phyloP scores from a whole-genome alignment of 2,797 vertebrate genomes.

The Odontamblyopus rebecca region DNA sequence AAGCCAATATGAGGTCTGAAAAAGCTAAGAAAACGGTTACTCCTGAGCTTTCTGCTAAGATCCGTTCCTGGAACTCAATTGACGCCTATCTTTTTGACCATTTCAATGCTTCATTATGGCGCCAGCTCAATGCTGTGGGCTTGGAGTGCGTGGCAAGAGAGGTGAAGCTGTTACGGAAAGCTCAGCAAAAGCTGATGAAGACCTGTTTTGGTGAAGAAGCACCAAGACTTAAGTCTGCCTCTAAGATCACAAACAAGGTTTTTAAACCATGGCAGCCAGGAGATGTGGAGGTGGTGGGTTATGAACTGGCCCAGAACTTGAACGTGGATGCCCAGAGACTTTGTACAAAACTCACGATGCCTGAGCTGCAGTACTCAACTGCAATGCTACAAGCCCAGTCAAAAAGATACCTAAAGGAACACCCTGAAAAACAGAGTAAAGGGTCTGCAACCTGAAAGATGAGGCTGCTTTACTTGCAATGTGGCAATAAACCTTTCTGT shows the following conservation, averaged over 20 bases:
- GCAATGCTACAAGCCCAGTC: slow-evolving; percentile 80
- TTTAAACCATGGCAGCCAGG: slow-evolving; percentile 86
- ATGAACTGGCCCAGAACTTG: slow-evolving; percentile 78
- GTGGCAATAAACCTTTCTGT: no score
- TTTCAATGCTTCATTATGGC: slow-evolving; percentile 87
- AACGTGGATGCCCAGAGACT: slow-evolving; percentile 42
- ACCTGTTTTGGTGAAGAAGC: slow-evolving; percentile 73
- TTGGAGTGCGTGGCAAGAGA: slow-evolving; percentile 77
- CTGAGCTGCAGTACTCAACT: slow-evolving; percentile 82
- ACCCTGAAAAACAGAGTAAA: not conserved
- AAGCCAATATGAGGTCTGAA: slow-evolving; percentile 82
- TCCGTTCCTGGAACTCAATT: slow-evolving; percentile 81
- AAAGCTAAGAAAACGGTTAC: slow-evolving; percentile 77
- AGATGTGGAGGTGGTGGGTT: slow-evolving; percentile 85
- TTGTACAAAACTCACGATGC: slow-evolving; percentile 85
- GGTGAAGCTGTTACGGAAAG: slow-evolving; percentile 74
- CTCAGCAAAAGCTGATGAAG: slow-evolving; percentile 75
- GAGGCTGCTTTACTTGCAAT: not conserved
- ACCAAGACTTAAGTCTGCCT: slow-evolving; percentile 71
- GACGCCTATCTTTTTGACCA: slow-evolving; percentile 56
- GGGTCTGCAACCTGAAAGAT: not conserved
- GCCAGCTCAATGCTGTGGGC: slow-evolving; percentile 73
- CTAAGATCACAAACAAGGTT: slow-evolving; percentile 83
- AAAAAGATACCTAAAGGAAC: slow-evolving; percentile 47
- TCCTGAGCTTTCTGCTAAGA: slow-evolving; percentile 62